These are phyloP conservation scores for Corvus moneduloides DNA, from an alignment of 2,113 vertebrate species.

Conservation along the genomic window DNA sequence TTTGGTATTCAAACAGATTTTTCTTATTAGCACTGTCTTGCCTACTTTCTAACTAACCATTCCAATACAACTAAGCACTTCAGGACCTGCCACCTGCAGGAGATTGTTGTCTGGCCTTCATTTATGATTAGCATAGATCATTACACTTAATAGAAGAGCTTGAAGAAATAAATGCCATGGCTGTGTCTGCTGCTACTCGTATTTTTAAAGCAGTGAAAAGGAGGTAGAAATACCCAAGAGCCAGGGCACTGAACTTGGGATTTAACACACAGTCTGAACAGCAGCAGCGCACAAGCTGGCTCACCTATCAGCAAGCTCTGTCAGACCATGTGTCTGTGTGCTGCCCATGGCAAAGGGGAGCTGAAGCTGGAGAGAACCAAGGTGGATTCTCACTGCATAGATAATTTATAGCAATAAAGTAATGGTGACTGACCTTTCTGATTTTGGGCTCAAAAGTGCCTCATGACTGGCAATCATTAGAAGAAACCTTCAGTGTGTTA, in stretches of 20 bases:
- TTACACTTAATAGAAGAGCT: background rate
- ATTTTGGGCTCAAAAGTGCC: background rate
- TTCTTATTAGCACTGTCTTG: background rate
- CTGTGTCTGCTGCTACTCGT: accelerated
- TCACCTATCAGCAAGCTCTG: background rate
- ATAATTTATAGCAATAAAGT: background rate
- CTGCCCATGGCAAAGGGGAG: background rate
- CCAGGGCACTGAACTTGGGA: background rate
- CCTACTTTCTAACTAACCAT: background rate
- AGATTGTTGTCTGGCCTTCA: background rate
- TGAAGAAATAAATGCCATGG: background rate
- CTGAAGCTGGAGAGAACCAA: background rate
- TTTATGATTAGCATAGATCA: background rate
- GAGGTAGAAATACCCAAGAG: background rate
- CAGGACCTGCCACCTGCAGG: background rate
- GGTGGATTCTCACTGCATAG: background rate
- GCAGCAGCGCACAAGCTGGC: background rate
- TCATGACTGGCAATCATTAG: background rate
- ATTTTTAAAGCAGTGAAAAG: background rate
- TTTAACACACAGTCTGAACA: background rate
- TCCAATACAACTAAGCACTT: background rate
- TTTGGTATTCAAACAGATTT: background rate
- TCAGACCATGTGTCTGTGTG: background rate
- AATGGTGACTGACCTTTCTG: background rate
- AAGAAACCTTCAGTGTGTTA: background rate